Evolutionary conservation across 2,113 vertebrate genomes (phyloP).

Genomic region (Platanista minor): DNA sequence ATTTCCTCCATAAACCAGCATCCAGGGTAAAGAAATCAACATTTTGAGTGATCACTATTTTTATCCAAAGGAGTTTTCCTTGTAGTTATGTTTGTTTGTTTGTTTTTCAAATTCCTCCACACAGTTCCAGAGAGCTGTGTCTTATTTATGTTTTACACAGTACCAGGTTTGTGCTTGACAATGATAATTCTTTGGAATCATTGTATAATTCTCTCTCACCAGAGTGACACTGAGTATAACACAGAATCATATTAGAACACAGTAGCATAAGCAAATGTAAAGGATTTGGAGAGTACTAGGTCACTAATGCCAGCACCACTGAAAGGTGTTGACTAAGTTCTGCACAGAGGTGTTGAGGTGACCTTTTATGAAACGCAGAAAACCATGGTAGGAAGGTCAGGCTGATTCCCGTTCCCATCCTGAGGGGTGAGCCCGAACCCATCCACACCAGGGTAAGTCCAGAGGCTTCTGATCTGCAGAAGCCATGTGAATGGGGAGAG

Average conservation of each 20-base stretch:
- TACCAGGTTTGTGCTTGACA: neutral
- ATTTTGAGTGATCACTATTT: neutral
- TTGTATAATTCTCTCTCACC: neutral
- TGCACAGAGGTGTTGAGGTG: no score
- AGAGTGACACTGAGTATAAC: neutral
- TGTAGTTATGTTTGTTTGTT: neutral
- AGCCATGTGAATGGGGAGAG: rapidly evolving
- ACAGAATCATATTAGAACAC: neutral
- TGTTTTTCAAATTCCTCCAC: neutral
- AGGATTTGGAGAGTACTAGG: neutral
- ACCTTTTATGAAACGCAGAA: neutral
- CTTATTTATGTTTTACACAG: neutral
- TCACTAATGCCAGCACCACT: neutral
- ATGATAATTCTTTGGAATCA: neutral
- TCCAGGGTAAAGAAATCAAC: neutral
- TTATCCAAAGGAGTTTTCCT: neutral
- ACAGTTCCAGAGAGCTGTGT: neutral
- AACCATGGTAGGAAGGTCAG: neutral
- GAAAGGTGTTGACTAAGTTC: neutral
- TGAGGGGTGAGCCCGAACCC: neutral
- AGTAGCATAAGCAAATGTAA: neutral
- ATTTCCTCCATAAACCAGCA: neutral
- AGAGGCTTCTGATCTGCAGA: neutral
- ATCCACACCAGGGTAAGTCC: neutral
- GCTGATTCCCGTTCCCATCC: neutral